Evolutionary conservation across 2,888 invertebrate species (phyloP), one percentile per base, ranked within the genome.

Genomic region (Agrotis clavis): DNA sequence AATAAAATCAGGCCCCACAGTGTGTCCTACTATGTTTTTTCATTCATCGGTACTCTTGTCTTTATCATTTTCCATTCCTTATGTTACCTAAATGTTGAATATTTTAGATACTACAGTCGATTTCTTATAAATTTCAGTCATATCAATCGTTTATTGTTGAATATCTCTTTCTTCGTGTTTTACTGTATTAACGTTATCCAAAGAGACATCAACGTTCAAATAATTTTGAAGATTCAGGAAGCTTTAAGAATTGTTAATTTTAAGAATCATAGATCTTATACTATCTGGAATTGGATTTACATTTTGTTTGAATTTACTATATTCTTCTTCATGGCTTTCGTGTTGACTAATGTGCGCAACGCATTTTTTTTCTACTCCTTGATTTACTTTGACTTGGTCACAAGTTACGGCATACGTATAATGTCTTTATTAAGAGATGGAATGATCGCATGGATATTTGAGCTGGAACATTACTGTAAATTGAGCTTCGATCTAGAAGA

Each of bases 211-310:
- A 60, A 51, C 11, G 21, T 67, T 11, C 21, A 25, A 61, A 21
- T 67, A n/a, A n/a, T 61, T 50, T 61, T 67, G 18, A 67, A n/a
- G 30, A 67, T 67, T 14, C 67, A 67, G 41, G 48, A 67, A 61
- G 67, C 6, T 6, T 35, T 35, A 5, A 35, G 35, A 35, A 35
- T 35, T 7, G 7, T 35, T 35, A 6, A 35, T 35, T 35, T 25
- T 2, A 61, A 41, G 11, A 61, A 61, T 14, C 41, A 41, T n/a
- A 61, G 6, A 41, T 6, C 14, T 21, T 0, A 45, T n/a, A 51
- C 41, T 41, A 41, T 51, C 16, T 61, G 50, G 50, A 67, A 61
- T 21, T 67, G 67, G 67, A 61, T 51, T n/a, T 41, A 14, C 3
- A 19, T 67, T 35, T n/a, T 48, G 35, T 9, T 35, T 0, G 48